Evolutionary conservation across 2,797 vertebrate species (phyloP), one percentile per base, ranked within the genome.

Genomic region (Chaetophractus vellerosus): DNA sequence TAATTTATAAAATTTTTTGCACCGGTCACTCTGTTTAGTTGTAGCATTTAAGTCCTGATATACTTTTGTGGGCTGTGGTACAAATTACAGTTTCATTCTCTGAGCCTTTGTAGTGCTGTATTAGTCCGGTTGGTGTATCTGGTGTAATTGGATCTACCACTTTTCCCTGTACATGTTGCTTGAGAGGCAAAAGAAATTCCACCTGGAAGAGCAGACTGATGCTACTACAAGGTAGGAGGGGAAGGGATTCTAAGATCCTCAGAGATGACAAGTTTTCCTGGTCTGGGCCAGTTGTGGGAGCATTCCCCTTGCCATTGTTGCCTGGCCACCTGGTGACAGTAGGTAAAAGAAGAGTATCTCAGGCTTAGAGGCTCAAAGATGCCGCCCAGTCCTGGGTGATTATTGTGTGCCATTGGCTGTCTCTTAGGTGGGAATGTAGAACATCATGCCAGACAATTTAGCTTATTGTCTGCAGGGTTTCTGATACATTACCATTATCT

Each of bases 401-500:
- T 50, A 9, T 50, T 61, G 15, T 28, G 15, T 8, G 23, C 36
- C 21, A 19, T 4, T 11, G 5, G 24, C 2, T 48, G 3, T 38
- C 10, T 71, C 9, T 31, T 59, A 0, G 0, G 3, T 24, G n/a
- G 19, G 15, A 4, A 9, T 31, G 0, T 11, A 61, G 26, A 24
- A 2, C 19, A 28, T 50, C 18, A 48, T 24, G 3, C 2, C 45
- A 16, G 4, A 0, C 11, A 5, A 6, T 0, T 41, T 15, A 1
- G 80, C 12, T 31, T 33, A 41, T 1, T 28, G 16, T 71, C 14
- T 45, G 1, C 18, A 19, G 18, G 50, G 2, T 11, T 86, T 33
- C 6, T 79, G 5, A 36, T 16, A 23, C 36, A 12, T 38, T 66
- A 3, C 3, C 2, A 79, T 50, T 82, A 9, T 11, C 19, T 52